Conservation (phyloP, 2,888 invertebrate species). For the Plagiodera versicolora region DNA sequence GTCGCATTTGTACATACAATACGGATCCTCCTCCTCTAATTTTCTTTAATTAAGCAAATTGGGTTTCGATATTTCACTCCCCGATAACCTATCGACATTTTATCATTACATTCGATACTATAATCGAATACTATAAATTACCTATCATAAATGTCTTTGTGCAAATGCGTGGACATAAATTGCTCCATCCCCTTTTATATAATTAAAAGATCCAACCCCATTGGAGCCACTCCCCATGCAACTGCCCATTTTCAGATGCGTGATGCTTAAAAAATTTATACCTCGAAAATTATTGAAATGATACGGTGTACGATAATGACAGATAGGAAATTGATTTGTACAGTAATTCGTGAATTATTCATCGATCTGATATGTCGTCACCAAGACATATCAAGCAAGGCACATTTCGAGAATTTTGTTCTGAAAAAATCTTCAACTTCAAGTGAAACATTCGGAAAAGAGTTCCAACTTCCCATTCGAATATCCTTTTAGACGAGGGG, state of each 20-base stretch:
- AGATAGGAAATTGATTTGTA: background rate
- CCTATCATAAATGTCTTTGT: constrained; percentile 42
- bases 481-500: constrained; percentile 32
- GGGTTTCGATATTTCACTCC: background rate
- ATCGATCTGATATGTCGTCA: too few species aligned
- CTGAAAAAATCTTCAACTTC: too few species aligned
- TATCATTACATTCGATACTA: constrained; percentile 17
- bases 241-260: constrained; percentile 41
- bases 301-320: background rate
- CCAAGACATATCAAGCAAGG: too few species aligned
- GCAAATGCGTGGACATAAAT: constrained; percentile 41
- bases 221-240: constrained; percentile 38
- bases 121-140: constrained; percentile 41
- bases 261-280: constrained; percentile 41
- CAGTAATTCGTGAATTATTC: background rate
- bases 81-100: constrained; percentile 17
- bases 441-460: background rate
- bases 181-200: constrained; percentile 43
- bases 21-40: too few species aligned
- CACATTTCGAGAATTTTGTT: too few species aligned
- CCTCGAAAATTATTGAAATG: background rate
- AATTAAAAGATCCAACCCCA: constrained; percentile 48
- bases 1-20: too few species aligned
- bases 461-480: constrained; percentile 14
- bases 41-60: background rate